Evolutionary conservation across 1,140 invertebrate species (phyloP).

Genomic region (Papilio aristodemus): DNA sequence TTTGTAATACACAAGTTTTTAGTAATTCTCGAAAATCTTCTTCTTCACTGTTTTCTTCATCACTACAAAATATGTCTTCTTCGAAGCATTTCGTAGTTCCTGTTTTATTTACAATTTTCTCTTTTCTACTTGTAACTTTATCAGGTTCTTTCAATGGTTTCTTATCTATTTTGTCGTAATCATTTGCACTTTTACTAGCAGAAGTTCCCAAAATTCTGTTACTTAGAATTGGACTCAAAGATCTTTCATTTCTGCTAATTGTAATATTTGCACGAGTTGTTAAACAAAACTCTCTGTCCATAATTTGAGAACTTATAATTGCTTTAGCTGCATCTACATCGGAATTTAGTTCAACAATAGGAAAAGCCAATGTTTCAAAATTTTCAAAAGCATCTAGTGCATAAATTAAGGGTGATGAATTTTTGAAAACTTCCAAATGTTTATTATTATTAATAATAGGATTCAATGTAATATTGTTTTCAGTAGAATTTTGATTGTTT

Average conservation of each 20-base stretch:
- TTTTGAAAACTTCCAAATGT: slow-evolving; percentile 40
- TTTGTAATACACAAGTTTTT: slow-evolving; percentile 64
- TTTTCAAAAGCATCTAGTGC: slow-evolving; percentile 64
- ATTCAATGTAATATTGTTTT: slow-evolving; percentile 36
- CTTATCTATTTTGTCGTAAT: slow-evolving; percentile 6
- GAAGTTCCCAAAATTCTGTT: background rate
- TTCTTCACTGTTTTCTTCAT: slow-evolving; percentile 60
- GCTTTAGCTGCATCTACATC: slow-evolving; percentile 52
- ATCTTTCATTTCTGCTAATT: background rate
- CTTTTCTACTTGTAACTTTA: slow-evolving; percentile 20
- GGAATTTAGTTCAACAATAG: slow-evolving; percentile 50
- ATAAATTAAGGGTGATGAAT: slow-evolving; percentile 47
- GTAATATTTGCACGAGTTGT: slow-evolving; percentile 16
- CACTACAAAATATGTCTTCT: slow-evolving; percentile 70
- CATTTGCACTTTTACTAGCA: background rate
- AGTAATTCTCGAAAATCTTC: slow-evolving; percentile 51
- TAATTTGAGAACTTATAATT: slow-evolving; percentile 64
- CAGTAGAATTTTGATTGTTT: slow-evolving; percentile 30
- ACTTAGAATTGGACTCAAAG: slow-evolving; percentile 18
- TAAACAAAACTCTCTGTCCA: slow-evolving; percentile 51
- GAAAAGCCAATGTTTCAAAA: slow-evolving; percentile 61
- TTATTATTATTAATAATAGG: slow-evolving; percentile 41
- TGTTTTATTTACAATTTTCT: slow-evolving; percentile 25
- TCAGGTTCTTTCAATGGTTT: slow-evolving; percentile 13
- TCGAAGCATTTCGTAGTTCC: slow-evolving; percentile 35